These are phyloP conservation scores for Chromis chromis DNA, from an alignment of 2,797 vertebrate genomes.

Conservation along the genomic window DNA sequence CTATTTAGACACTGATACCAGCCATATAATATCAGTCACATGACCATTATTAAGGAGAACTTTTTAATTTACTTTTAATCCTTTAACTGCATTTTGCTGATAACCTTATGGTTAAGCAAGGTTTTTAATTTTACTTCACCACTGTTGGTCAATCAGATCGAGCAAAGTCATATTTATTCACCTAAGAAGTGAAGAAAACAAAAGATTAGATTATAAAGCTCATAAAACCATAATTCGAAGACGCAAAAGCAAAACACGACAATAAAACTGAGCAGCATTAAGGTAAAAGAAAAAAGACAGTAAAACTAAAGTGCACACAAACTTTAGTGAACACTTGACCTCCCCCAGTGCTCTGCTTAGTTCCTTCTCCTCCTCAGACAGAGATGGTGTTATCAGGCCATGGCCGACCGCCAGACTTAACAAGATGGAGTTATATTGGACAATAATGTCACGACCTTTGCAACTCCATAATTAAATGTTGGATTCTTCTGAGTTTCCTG, in stretches of 20 bases:
- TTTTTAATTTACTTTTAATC: too few relatives aligned
- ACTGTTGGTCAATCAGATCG: not conserved
- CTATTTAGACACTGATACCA: too few relatives aligned
- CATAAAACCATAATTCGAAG: not conserved
- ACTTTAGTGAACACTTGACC: not conserved
- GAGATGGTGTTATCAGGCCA: slow-evolving; percentile 16
- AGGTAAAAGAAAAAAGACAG: not conserved
- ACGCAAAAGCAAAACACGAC: slow-evolving; percentile 6
- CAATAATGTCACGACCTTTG: slow-evolving; percentile 51
- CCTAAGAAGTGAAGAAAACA: not conserved
- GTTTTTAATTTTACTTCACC: not conserved
- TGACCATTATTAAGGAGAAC: too few relatives aligned
- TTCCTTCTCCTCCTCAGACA: slow-evolving; percentile 26
- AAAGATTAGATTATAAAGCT: not conserved
- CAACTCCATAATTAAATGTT: slow-evolving; percentile 27
- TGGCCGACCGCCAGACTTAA: slow-evolving; percentile 40
- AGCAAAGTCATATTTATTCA: not conserved
- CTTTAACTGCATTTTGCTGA: too few relatives aligned
- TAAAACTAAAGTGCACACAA: not conserved
- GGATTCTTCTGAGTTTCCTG: not conserved
- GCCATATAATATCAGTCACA: too few relatives aligned
- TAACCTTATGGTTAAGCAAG: not conserved
- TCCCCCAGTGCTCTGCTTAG: not conserved
- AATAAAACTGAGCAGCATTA: not conserved
- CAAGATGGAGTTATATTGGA: slow-evolving; percentile 47